Base-by-base conservation (phyloP, 1,140 invertebrate species). In the Palaemon carinicauda region DNA sequence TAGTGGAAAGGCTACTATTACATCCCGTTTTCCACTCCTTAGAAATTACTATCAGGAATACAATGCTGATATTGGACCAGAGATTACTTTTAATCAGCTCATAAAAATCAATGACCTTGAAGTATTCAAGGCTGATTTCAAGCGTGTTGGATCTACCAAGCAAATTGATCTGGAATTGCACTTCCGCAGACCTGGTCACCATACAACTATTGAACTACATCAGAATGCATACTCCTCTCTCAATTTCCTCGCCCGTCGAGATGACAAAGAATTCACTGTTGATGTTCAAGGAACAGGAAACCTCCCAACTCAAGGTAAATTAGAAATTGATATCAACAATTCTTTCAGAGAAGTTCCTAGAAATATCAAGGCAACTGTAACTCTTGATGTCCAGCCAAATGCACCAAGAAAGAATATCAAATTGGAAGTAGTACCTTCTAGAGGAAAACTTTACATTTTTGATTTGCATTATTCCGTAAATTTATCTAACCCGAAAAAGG, bases 131-230 rank as follows among this genome's bases (percentile, higher is more conserved):
- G 2, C 85, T 17, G 88, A 87, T 10, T 27, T 89, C 52, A 52
- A 74, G 31, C 53, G 51, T 21, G 71, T 87, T 15, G 7, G 41
- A 24, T 17, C 17, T 5, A 41, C 53, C 10, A 24, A 83, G 3
- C 80, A 75, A 21, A 3, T 51, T 24, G 85, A 89, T 60, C 12
- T 87, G 0, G 60, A 81, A 52, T 33, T 87, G 17, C 80, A 87
- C n/a, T 50, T 24, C 17, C 54, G 77, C 27, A 52, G 50, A 1
- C 52, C 56, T 14, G 80, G 78, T 14, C 53, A 75, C 21, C 85
- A 89, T 65, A 56, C 77, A n/a, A 80, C 77, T 29, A 15, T 89
- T 27, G 77, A 87, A 29, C 51, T 87, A 24, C 85, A 89, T 53
- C 33, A 54, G 17, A 60, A 87, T 56, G 81, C 74, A 21, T 85